Base-by-base conservation (phyloP, 1,140 invertebrate genomes). In the Heliconius nattereri region DNA sequence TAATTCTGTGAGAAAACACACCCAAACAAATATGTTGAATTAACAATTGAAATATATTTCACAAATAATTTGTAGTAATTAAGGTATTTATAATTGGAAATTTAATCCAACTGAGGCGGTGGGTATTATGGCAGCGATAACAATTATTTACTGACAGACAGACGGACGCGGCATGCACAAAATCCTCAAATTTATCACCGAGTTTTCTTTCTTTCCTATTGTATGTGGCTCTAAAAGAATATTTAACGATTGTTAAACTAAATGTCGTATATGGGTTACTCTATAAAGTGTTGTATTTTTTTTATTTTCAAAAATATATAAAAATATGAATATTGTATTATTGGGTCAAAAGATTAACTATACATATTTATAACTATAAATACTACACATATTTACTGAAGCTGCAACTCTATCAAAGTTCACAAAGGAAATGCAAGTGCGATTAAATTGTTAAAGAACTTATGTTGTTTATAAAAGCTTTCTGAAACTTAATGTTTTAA, bases 401-500 rank as follows among this genome's bases (percentile, higher is more conserved):
- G 13, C 11, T 45, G 40, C 40, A 45, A 45, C 13, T 45, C 40
- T 45, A 16, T 13, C 40, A 16, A 45, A 45, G 40, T 16, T 45
- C 40, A 45, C 40, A 45, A 45, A 16, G 40, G 16, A 45, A 45
- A 16, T 45, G 40, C 13, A 16, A 60, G 9, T 60, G 57, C 20
- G 26, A 60, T 60, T 60, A 60, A 60, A 26, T n/a, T n/a, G 57
- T 60, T 60, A 8, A 26, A 60, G n/a, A 60, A 60, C 57, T 60
- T n/a, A 60, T 26, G n/a, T 60, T 60, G 23, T 23, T 60, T 26
- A 60, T 23, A 60, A n/a, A 60, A 60, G 57, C 57, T 60, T 60
- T 60, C n/a, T 60, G 9, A 23, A 60, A 13, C 23, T 60, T 23
- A 11, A 60, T 23, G 2, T 60, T 60, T 2, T 23, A 60, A 60